phyloP scores from a whole-genome alignment of 2,113 vertebrate genomes.

The Mesembrinibis cayennensis region DNA sequence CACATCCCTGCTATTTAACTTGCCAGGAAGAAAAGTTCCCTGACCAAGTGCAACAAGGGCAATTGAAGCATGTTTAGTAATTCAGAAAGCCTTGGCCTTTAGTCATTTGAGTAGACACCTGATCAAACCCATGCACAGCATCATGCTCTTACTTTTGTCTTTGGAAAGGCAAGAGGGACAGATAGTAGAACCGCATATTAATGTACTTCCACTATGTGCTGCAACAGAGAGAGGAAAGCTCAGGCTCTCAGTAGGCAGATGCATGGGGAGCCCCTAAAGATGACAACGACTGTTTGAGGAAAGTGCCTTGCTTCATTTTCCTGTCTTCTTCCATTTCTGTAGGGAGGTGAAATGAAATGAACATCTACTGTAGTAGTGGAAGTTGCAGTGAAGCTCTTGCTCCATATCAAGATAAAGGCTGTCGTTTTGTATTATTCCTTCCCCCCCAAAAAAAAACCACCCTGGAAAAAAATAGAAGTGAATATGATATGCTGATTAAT shows the following conservation, averaged over 20 bases:
- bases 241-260: background rate
- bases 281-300: background rate
- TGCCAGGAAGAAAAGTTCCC: background rate
- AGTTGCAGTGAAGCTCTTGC: background rate
- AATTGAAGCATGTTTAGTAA: background rate
- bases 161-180: background rate
- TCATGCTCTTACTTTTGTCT: background rate
- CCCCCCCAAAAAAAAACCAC: background rate
- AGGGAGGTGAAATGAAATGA: background rate
- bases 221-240: background rate
- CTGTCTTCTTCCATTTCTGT: background rate
- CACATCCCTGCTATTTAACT: background rate
- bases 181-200: background rate
- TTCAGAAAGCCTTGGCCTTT: conserved; percentile 12
- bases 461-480: background rate
- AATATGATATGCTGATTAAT: background rate
- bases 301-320: background rate
- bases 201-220: background rate
- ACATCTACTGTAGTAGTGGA: background rate
- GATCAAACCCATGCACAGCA: background rate
- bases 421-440: background rate
- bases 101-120: background rate
- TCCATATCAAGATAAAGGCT: background rate
- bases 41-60: background rate
- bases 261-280: background rate